phyloP scores from a whole-genome alignment of 2,113 vertebrate genomes.

The Callaeas wilsoni region DNA sequence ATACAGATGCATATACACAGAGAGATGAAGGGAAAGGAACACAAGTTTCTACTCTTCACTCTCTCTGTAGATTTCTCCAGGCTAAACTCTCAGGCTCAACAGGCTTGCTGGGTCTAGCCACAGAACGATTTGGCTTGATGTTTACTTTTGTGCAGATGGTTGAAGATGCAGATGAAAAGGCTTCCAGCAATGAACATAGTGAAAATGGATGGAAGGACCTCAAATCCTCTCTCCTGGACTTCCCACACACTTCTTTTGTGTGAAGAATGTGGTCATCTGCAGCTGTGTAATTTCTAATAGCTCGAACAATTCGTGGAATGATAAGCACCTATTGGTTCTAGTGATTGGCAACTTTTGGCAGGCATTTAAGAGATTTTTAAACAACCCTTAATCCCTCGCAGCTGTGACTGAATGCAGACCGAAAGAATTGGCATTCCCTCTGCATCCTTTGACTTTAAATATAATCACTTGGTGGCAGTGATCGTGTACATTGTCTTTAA shows the following conservation, averaged over 20 bases:
- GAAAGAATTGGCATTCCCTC: conserved; percentile 33
- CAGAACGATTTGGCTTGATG: background rate
- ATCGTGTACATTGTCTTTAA: conserved; percentile 33
- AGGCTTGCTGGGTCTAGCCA: background rate
- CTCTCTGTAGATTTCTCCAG: background rate
- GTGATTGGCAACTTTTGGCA: conserved; percentile 36
- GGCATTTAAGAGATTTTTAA: conserved; percentile 35
- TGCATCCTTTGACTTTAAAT: conserved; percentile 49
- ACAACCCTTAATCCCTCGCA: conserved; percentile 38
- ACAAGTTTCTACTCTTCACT: background rate
- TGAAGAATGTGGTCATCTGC: background rate
- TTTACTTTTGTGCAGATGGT: background rate
- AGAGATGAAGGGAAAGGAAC: background rate
- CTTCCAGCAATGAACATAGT: background rate
- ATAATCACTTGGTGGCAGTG: conserved; percentile 31
- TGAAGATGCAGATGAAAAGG: background rate
- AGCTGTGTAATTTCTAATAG: conserved; percentile 3
- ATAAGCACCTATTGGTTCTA: conserved; percentile 30
- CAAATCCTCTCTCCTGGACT: background rate
- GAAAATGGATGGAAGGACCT: background rate
- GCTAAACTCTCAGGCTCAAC: background rate
- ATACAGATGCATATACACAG: background rate
- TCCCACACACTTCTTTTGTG: background rate
- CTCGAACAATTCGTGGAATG: background rate
- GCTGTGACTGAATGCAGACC: conserved; percentile 19